A percentile compares a stretch with the other conserved stretches of the same genome.
These are phyloP conservation scores for Falco peregrinus DNA, from an alignment of 2,797 vertebrate species.

Conservation along the genomic window DNA sequence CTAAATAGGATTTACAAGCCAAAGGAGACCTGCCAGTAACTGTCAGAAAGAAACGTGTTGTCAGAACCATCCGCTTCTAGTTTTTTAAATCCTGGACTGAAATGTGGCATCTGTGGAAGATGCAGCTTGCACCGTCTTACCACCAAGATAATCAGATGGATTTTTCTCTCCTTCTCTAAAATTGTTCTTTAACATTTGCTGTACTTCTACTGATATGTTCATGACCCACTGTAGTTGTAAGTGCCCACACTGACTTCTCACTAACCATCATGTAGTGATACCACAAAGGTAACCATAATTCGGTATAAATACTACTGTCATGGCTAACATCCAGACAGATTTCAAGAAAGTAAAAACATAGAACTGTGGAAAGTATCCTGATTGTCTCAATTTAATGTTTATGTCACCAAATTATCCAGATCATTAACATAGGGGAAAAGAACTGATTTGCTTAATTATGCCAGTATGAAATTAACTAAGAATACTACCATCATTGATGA, in stretches of 20 bases:
- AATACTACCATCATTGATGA: neutral
- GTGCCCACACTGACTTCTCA: neutral
- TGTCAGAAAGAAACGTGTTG: neutral
- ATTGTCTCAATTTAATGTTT: neutral
- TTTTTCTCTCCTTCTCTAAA: neutral
- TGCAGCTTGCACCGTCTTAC: neutral
- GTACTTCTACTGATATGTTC: neutral
- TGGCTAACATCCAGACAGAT: neutral
- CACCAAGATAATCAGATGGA: accelerated
- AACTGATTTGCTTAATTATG: neutral
- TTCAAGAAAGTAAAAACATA: neutral
- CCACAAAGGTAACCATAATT: neutral
- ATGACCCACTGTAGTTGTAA: neutral
- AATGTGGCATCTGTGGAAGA: neutral
- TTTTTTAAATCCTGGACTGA: neutral
- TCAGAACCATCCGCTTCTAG: neutral
- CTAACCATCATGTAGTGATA: neutral
- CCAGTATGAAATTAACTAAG: neutral
- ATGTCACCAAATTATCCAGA: neutral
- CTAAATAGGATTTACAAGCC: neutral
- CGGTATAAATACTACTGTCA: neutral
- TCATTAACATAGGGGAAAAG: neutral
- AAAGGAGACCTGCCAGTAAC: neutral
- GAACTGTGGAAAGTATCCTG: neutral
- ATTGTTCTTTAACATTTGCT: neutral